These are phyloP conservation scores for Malthinus seriepunctatus DNA, from an alignment of 2,888 invertebrate species.

Conservation along the genomic window DNA sequence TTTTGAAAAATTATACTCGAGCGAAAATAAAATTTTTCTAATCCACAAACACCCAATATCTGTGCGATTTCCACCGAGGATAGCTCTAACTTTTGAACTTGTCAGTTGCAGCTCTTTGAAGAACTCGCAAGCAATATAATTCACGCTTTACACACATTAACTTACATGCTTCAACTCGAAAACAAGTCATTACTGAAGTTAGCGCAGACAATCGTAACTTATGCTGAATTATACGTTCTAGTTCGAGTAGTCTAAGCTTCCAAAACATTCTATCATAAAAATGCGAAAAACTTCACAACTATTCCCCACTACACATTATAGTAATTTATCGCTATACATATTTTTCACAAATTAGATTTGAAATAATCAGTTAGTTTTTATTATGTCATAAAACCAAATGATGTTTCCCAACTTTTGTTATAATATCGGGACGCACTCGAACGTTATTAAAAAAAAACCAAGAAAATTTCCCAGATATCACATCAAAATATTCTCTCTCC, in stretches of 20 bases:
- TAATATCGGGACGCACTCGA: background rate
- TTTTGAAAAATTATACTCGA: background rate
- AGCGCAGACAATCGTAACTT: constrained; percentile 46
- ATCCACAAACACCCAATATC: background rate
- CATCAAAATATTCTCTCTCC: too few species aligned
- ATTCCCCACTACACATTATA: background rate
- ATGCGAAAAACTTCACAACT: constrained; percentile 6
- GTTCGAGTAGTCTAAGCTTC: constrained; percentile 17
- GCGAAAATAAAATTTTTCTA: background rate
- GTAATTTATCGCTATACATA: constrained; percentile 1
- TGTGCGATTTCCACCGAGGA: constrained; percentile 18
- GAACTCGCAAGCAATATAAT: constrained; percentile 31
- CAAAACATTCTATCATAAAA: constrained; percentile 23
- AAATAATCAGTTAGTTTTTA: constrained; percentile 6
- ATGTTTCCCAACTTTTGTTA: constrained; percentile 3
- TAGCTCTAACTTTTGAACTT: constrained; percentile 27
- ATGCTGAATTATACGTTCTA: constrained; percentile 34
- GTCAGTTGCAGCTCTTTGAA: constrained; percentile 29
- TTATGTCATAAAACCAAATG: constrained; percentile 3
- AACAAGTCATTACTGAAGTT: constrained; percentile 47
- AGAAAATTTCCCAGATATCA: too few species aligned
- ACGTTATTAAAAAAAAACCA: too few species aligned
- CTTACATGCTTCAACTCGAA: constrained; percentile 36
- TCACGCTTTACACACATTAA: constrained; percentile 31
- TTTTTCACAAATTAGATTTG: constrained; percentile 7